Base-by-base conservation (phyloP, 2,113 vertebrate genomes). In the Varanus salvator region DNA sequence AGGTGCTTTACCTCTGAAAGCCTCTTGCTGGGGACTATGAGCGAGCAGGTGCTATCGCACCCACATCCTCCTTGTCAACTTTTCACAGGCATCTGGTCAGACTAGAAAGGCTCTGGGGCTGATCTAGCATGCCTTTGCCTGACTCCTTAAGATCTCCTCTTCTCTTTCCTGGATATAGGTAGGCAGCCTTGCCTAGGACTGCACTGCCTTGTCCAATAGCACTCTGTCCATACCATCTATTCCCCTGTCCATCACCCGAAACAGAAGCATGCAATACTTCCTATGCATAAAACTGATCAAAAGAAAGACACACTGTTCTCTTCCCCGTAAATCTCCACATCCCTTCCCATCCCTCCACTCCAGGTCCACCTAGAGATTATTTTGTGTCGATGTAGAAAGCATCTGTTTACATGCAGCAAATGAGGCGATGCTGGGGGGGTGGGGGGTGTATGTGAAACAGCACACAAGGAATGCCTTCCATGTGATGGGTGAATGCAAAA, bases 241-340 rank as follows among this genome's bases (percentile, higher is more conserved):
- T 76, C 57, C 52, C 69, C 38, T 66, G 2, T 23, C 52, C 19
- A 15, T 8, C 29, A 38, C 69, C 17, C 4, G 34, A 80, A 34
- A 25, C 50, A 19, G 8, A 38, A 27, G 25, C 11, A 31, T 72
- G 34, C 25, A 72, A 52, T 85, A 50, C 38, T 44, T 44, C 38
- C 38, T 44, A 44, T 44, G 38, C 38, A 44, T 3, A 44, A 44
- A 44, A 44, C 38, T 44, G 38, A 44, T 3, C 38, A 44, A 44
- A 44, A 44, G 38, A 44, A 44, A 44, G 38, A 44, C 38, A 44
- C 38, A 44, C 38, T n/a, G n/a, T 34, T 50, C 23, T 50, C 27
- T 77, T 50, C 50, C 0, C 0, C 11, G 52, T 69, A 0, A 0
- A 34, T 57, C 86, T 76, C 80, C 1, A 66, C 23, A 77, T 60